Evolutionary conservation across 2,113 vertebrate genomes (phyloP).

Genomic region (Hypanus sabinus): DNA sequence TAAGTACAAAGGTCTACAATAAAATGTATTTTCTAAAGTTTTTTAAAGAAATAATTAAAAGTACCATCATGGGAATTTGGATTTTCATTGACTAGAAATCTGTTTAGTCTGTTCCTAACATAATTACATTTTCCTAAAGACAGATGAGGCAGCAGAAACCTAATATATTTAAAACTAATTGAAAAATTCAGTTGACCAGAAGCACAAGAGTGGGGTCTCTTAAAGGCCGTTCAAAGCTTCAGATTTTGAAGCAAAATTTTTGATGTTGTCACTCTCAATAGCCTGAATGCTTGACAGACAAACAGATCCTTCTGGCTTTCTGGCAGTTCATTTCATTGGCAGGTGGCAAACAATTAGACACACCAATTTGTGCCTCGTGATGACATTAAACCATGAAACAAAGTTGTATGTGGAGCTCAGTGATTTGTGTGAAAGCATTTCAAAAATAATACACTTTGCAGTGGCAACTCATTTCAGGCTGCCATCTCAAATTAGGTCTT

Average conservation of each 20-base stretch:
- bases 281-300: conserved; percentile 77
- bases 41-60: neutral
- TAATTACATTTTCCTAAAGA: conserved; percentile 63
- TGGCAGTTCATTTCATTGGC: conserved; percentile 98
- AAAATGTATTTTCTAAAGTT: conserved; percentile 4
- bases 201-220: conserved; percentile 60
- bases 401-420: conserved; percentile 83
- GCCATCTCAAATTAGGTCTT: conserved; percentile 89
- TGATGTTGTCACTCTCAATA: conserved; percentile 94
- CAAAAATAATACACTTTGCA: conserved; percentile 98
- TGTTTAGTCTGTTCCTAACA: conserved; percentile 56
- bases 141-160: conserved; percentile 58
- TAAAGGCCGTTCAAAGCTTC: conserved; percentile 60
- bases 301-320: conserved; percentile 79
- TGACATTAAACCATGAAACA: conserved; percentile 91
- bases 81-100: conserved; percentile 45
- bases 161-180: conserved; percentile 62
- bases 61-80: conserved; percentile 36
- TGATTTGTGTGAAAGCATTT: conserved; percentile 99
- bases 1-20: conserved; percentile 41
- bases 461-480: conserved; percentile 94
- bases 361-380: conserved; percentile 87
- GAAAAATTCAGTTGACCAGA: conserved; percentile 67
- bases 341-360: conserved; percentile 99
- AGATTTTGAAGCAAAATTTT: conserved; percentile 72